A percentile compares a stretch with the other conserved stretches of the same genome.
phyloP scores from a whole-genome alignment of 2,888 invertebrate genomes.

The Drosophila aldrichi region DNA sequence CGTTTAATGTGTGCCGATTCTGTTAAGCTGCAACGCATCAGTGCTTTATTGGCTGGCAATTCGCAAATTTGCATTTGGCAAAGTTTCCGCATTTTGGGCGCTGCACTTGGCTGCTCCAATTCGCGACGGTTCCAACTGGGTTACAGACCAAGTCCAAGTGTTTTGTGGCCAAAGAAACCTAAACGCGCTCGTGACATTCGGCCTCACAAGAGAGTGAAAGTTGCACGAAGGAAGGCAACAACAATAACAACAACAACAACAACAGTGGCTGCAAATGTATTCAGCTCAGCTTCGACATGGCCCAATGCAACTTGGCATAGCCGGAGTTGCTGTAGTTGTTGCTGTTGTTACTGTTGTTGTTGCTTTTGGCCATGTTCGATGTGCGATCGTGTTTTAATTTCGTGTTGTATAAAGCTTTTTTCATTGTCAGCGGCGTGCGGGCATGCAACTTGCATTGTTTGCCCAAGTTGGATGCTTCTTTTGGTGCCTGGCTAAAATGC shows the following conservation, averaged over 20 bases:
- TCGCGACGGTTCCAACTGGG: constrained; percentile 64
- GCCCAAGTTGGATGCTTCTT: constrained; percentile 50
- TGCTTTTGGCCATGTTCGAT: constrained; percentile 64
- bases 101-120: constrained; percentile 75
- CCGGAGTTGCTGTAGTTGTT: constrained; percentile 29
- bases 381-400: constrained; percentile 80
- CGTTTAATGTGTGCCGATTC: constrained; percentile 50
- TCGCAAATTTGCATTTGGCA: constrained; percentile 33
- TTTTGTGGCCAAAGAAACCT: constrained; percentile 61
- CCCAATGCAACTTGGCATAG: constrained; percentile 70
- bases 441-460: constrained; percentile 71
- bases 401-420: constrained; percentile 73
- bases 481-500: constrained; percentile 64
- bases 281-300: constrained; percentile 77
- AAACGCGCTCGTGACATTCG: constrained; percentile 67
- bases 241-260: constrained; percentile 17
- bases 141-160: constrained; percentile 53
- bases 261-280: constrained; percentile 41
- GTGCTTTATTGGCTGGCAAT: constrained; percentile 12
- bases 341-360: constrained; percentile 16
- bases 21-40: constrained; percentile 16
- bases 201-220: constrained; percentile 78
- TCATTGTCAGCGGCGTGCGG: constrained; percentile 79
- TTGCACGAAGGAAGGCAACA: constrained; percentile 62
- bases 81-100: constrained; percentile 70